phyloP scores from a whole-genome alignment of 2,113 vertebrate species.

The Pithys albifrons region DNA sequence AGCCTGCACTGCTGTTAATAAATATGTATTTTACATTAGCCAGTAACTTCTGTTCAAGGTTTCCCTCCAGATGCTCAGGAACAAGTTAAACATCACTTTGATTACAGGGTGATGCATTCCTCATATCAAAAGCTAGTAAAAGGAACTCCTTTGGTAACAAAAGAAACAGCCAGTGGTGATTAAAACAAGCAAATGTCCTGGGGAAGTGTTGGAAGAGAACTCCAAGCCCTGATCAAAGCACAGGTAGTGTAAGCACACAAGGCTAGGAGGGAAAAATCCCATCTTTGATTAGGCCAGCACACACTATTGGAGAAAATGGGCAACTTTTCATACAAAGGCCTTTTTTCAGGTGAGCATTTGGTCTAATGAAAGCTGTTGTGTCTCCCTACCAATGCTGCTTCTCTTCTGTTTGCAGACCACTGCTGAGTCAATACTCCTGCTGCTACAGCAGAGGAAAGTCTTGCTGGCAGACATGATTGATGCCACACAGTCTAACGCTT shows the following conservation, averaged over 20 bases:
- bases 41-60: not conserved
- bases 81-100: not conserved
- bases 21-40: not conserved
- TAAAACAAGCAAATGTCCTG: constrained; percentile 16
- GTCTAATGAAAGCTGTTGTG: not conserved
- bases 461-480: not conserved
- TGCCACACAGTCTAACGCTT: not conserved
- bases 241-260: not conserved
- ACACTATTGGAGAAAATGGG: not conserved
- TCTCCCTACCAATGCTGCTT: not conserved
- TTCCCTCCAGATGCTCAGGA: not conserved
- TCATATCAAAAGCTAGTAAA: constrained; percentile 17
- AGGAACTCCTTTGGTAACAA: constrained; percentile 21
- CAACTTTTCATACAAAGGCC: not conserved
- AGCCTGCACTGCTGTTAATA: not conserved
- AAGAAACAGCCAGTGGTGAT: constrained; percentile 5
- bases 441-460: not conserved
- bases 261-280: not conserved
- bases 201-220: constrained; percentile 17
- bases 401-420: not conserved
- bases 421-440: not conserved
- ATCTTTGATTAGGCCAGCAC: not conserved
- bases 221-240: constrained; percentile 19
- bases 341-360: not conserved
- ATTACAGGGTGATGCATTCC: not conserved